Evolutionary conservation across 2,888 invertebrate genomes (phyloP).

Genomic region (Chrysina gloriosa): DNA sequence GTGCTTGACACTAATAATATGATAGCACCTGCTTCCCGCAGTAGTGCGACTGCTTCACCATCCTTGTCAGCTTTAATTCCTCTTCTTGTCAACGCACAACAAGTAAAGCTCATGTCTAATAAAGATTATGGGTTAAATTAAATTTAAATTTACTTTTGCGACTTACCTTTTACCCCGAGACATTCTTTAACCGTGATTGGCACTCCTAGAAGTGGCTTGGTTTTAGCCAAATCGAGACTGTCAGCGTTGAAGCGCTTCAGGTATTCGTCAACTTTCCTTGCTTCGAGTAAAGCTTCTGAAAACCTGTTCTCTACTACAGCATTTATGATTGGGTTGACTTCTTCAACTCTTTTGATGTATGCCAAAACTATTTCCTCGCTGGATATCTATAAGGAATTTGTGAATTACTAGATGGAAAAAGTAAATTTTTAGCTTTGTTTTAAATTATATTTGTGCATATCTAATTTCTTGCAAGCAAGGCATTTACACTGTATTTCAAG

Average conservation of each 20-base stretch:
- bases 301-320: conserved; percentile 85
- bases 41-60: conserved; percentile 73
- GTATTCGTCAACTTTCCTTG: conserved; percentile 77
- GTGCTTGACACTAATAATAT: conserved; percentile 86
- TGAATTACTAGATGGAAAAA: neutral
- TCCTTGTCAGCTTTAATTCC: conserved; percentile 71
- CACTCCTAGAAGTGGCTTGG: conserved; percentile 83
- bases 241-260: conserved; percentile 63
- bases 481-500: too few species aligned
- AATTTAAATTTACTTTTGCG: neutral
- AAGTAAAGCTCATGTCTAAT: conserved; percentile 66
- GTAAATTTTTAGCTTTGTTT: neutral
- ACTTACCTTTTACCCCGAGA: conserved; percentile 76
- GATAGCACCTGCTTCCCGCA: conserved; percentile 81
- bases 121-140: neutral
- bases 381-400: conserved; percentile 38
- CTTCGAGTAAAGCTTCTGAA: conserved; percentile 79
- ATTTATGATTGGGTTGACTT: conserved; percentile 83
- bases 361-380: conserved; percentile 68
- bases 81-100: conserved; percentile 55
- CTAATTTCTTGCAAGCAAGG: too few species aligned
- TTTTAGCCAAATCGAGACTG: conserved; percentile 72
- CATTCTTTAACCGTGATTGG: conserved; percentile 89
- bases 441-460: too few species aligned
- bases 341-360: conserved; percentile 80